A percentile compares a stretch with the other conserved stretches of the same genome.
These are phyloP conservation scores for Stenchaetothrips biformis DNA, from an alignment of 2,888 invertebrate genomes.

Conservation along the genomic window DNA sequence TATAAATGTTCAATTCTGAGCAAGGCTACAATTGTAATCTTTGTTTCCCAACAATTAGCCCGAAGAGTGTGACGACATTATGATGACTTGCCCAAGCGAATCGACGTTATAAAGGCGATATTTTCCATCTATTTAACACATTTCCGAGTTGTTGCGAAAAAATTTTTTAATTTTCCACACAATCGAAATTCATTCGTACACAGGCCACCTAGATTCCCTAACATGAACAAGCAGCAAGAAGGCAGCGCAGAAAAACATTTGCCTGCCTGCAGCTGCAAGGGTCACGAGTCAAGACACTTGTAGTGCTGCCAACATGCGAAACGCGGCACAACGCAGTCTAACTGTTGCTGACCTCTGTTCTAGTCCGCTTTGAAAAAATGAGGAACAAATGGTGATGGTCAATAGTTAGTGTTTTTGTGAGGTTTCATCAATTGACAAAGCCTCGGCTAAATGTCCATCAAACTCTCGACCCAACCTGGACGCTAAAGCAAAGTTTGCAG, in stretches of 20 bases:
- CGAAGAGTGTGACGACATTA: background rate
- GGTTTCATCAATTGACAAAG: too few species aligned
- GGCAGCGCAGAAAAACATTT: constrained; percentile 8
- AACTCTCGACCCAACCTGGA: too few species aligned
- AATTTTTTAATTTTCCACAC: background rate
- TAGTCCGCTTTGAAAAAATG: too few species aligned
- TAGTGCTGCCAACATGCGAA: too few species aligned
- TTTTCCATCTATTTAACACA: background rate
- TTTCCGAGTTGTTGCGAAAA: background rate
- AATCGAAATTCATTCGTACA: background rate
- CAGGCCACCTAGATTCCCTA: background rate
- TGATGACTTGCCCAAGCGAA: too few species aligned
- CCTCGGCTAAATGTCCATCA: too few species aligned
- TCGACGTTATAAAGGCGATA: background rate
- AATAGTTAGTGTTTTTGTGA: too few species aligned
- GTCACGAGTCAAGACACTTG: background rate
- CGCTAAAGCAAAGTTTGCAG: too few species aligned
- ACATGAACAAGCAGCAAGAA: background rate
- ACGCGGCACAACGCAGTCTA: too few species aligned
- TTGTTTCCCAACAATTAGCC: background rate
- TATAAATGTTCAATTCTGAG: background rate
- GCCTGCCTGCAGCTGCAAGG: background rate
- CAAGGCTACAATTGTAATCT: background rate
- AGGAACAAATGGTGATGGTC: too few species aligned
- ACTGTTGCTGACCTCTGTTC: too few species aligned